phyloP scores from a whole-genome alignment of 2,113 vertebrate species.

The Chionis minor region DNA sequence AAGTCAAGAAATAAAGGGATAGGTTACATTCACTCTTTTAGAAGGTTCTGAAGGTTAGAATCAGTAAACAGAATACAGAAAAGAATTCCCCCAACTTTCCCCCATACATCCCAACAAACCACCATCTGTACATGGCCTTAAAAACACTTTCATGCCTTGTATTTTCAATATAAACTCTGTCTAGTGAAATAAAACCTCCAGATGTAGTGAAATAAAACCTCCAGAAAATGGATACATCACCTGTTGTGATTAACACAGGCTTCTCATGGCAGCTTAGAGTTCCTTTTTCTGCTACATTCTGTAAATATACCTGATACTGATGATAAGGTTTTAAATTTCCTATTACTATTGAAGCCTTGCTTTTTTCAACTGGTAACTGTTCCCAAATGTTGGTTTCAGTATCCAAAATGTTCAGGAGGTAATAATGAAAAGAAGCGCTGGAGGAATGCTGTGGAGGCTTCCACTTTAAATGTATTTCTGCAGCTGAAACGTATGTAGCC shows the following conservation, averaged over 20 bases:
- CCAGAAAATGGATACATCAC: slow-evolving; percentile 54
- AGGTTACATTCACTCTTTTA: background rate
- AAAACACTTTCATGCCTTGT: background rate
- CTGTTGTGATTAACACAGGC: slow-evolving; percentile 74
- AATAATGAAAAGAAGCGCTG: slow-evolving; percentile 67
- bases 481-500: slow-evolving; percentile 60
- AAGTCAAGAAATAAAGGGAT: background rate
- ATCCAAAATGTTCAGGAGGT: slow-evolving; percentile 75
- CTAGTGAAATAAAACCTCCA: background rate
- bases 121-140: background rate
- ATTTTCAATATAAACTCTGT: background rate
- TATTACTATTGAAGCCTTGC: slow-evolving; percentile 64
- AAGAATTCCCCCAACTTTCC: background rate
- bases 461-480: slow-evolving; percentile 79
- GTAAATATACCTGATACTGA: slow-evolving; percentile 78
- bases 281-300: slow-evolving; percentile 74
- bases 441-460: slow-evolving; percentile 47
- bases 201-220: background rate
- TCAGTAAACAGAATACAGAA: background rate
- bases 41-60: background rate
- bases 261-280: slow-evolving; percentile 74
- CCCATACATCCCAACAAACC: background rate
- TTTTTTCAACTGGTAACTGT: slow-evolving; percentile 63
- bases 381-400: slow-evolving; percentile 50
- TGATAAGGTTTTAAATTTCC: slow-evolving; percentile 74